Conservation (phyloP, 2,797 vertebrate genomes). For the Cossypha polioptera region DNA sequence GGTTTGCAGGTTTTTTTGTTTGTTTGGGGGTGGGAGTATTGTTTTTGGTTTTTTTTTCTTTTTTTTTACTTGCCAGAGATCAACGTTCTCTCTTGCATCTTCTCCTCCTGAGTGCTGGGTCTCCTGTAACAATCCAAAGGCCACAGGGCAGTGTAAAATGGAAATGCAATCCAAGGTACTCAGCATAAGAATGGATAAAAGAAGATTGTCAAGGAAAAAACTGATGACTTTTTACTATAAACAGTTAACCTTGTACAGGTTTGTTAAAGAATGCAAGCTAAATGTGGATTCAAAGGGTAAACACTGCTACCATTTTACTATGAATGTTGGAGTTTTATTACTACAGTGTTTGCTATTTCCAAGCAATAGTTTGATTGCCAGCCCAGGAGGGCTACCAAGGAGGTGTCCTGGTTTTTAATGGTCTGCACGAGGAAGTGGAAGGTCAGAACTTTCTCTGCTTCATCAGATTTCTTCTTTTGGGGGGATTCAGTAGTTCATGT, state of each 20-base stretch:
- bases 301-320: slow-evolving; percentile 35
- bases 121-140: slow-evolving; percentile 31
- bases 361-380: slow-evolving; percentile 73
- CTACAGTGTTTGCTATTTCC: slow-evolving; percentile 60
- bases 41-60: not conserved
- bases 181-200: not conserved
- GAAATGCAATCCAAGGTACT: slow-evolving; percentile 26
- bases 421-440: not conserved
- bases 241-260: not conserved
- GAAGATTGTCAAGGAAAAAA: slow-evolving; percentile 1
- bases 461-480: slow-evolving; percentile 40
- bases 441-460: slow-evolving; percentile 47
- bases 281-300: slow-evolving; percentile 26
- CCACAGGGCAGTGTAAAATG: slow-evolving; percentile 12
- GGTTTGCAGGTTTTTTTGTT: not conserved
- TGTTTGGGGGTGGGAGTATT: not conserved
- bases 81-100: slow-evolving; percentile 32
- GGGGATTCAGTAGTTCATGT: slow-evolving; percentile 29
- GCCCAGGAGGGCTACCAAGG: slow-evolving; percentile 36
- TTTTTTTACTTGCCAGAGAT: slow-evolving; percentile 40
- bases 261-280: slow-evolving; percentile 4
- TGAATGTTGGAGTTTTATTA: slow-evolving; percentile 37
- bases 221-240: not conserved
- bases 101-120: slow-evolving; percentile 44
- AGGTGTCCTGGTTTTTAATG: slow-evolving; percentile 31